Evolutionary conservation across 2,888 invertebrate species (phyloP), one percentile per base, ranked within the genome.

Genomic region (Acanthosepion lycidas): DNA sequence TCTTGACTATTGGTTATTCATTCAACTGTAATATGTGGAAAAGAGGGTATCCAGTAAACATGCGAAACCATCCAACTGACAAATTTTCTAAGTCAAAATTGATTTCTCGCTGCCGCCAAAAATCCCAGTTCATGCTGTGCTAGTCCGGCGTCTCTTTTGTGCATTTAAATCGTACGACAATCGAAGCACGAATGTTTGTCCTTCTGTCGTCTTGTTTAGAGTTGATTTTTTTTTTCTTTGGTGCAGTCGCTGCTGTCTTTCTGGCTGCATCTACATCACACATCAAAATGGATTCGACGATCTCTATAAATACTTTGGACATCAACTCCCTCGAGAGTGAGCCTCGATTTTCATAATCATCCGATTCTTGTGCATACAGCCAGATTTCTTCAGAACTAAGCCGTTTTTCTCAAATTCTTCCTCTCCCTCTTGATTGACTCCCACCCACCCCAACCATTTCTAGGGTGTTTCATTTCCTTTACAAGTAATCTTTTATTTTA

Each of bases 361-460:
- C n/a, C 12, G 78, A 78, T 78, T 78, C 78, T n/a, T n/a, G n/a
- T 78, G n/a, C 78, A 78, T 78, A n/a, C 9, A 78, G 28, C n/a
- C n/a, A 78, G 78, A 78, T 78, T 78, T 78, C n/a, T 78, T 78
- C 78, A 78, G n/a, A 78, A 78, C 78, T n/a, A 33, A 78, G n/a
- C 78, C 15, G 33, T 78, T 78, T 78, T 78, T 78, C 78, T 78
- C n/a, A 78, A 78, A n/a, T 78, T n/a, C 78, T 78, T 78, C 28
- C 78, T 78, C 33, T 78, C 78, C n/a, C n/a, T 78, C 78, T 78
- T 15, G 78, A 78, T 78, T 33, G 33, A 33, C n/a, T n/a, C 9
- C n/a, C 33, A 26, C 26, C 26, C 8, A 4, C 26, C 28, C 28
- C 28, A 8, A 42, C 42, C 2, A 8, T 64, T 64, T 8, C n/a